Evolutionary conservation across 2,888 invertebrate genomes (phyloP).

Genomic region (Trypoxylon attenuatum): DNA sequence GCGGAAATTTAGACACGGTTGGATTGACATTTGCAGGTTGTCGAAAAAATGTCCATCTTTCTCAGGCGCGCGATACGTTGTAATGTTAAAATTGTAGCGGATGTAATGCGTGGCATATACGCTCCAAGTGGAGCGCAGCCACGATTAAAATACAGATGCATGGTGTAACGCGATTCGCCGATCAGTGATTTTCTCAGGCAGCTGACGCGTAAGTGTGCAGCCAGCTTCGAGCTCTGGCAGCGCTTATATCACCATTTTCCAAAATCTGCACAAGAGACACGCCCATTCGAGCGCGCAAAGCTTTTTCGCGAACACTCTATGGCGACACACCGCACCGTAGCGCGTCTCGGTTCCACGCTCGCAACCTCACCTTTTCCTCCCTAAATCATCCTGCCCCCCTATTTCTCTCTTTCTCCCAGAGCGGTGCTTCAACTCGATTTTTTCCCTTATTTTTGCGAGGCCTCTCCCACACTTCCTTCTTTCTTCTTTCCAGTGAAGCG

Average conservation of each 20-base stretch:
- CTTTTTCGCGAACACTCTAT: slow-evolving; percentile 7
- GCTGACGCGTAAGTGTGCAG: not conserved
- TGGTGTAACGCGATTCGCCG: not conserved
- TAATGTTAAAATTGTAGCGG: too few species aligned
- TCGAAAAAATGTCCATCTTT: too few species aligned
- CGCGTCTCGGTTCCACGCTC: not conserved
- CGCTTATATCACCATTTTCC: slow-evolving; percentile 21
- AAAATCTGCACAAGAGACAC: slow-evolving; percentile 13
- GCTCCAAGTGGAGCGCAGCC: not conserved
- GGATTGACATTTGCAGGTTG: too few species aligned
- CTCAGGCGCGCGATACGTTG: too few species aligned
- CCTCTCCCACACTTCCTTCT: not conserved
- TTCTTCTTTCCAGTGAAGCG: not conserved
- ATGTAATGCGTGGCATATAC: too few species aligned
- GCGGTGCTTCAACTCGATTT: not conserved
- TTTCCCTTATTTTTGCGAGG: not conserved
- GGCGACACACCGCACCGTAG: not conserved
- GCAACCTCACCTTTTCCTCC: not conserved
- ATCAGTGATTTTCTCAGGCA: not conserved
- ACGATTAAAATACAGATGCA: not conserved
- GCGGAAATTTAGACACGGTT: too few species aligned
- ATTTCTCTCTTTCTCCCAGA: not conserved
- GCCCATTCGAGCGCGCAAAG: slow-evolving; percentile 11
- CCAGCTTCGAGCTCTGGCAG: not conserved
- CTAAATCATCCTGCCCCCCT: not conserved